phyloP scores from a whole-genome alignment of 2,888 invertebrate species.

The Holacanthella duospinosa region DNA sequence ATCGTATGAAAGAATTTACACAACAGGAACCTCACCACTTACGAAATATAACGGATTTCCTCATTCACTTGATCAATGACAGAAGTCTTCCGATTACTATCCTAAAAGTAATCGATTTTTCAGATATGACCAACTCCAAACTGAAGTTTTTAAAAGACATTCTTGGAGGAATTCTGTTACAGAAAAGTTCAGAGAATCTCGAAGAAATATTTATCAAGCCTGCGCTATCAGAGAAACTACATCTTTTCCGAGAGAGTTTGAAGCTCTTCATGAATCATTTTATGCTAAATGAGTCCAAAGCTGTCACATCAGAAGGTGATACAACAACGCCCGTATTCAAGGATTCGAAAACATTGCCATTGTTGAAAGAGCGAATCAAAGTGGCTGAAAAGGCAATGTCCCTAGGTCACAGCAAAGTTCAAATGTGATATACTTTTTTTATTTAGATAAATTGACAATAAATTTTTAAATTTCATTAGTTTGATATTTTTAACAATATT shows the following conservation, averaged over 20 bases:
- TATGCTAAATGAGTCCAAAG: conserved; percentile 47
- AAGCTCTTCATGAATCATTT: conserved; percentile 79
- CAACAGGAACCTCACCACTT: conserved; percentile 53
- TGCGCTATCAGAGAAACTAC: conserved; percentile 60
- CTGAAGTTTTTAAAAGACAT: conserved; percentile 70
- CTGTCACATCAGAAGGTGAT: conserved; percentile 42
- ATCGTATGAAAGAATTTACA: conserved; percentile 71
- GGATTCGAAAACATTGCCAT: conserved; percentile 45
- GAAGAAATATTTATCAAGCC: conserved; percentile 61
- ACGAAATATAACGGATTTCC: conserved; percentile 64
- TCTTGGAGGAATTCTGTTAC: conserved; percentile 60
- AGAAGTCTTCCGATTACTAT: conserved; percentile 69
- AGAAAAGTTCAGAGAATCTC: conserved; percentile 51
- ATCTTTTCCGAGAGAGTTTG: conserved; percentile 70
- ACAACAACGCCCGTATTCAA: conserved; percentile 40
- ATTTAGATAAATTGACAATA: too few relatives aligned
- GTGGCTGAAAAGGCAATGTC: conserved; percentile 58
- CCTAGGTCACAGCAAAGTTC: conserved; percentile 41
- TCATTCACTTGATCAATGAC: conserved; percentile 66
- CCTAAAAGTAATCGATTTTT: conserved; percentile 78
- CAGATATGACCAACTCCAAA: conserved; percentile 66
- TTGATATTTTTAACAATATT: too few relatives aligned
- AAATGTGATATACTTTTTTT: conserved; percentile 37
- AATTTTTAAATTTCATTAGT: too few relatives aligned
- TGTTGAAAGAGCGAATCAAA: conserved; percentile 47